Percentiles rank a stretch among this genome's conserved stretches.
Conservation (phyloP, 2,888 invertebrate species). For the Lepidocyrtinus sp. region DNA sequence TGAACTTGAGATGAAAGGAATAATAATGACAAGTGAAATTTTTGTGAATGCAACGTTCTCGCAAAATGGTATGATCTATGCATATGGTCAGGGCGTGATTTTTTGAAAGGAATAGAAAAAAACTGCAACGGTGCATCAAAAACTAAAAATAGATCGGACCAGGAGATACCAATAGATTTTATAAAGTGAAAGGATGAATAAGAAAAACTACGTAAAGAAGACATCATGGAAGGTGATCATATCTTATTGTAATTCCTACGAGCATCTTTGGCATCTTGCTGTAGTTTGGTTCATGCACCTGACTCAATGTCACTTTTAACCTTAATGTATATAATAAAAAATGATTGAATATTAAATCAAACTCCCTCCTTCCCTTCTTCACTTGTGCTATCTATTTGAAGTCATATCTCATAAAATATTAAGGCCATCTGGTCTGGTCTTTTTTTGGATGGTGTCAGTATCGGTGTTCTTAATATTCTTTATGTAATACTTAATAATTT, state of each 20-base stretch:
- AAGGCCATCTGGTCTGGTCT: background rate
- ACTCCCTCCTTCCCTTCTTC: slow-evolving; percentile 18
- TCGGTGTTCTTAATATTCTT: background rate
- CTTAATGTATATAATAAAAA: no score
- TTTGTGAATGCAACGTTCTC: background rate
- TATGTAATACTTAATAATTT: background rate
- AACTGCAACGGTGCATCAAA: background rate
- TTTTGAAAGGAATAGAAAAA: background rate
- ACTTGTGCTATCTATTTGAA: no score
- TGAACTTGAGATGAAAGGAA: slow-evolving; percentile 36
- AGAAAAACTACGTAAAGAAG: slow-evolving; percentile 49
- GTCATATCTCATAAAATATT: no score
- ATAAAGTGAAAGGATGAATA: slow-evolving; percentile 21
- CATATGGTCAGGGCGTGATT: background rate
- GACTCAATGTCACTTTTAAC: no score
- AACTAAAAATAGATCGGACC: background rate
- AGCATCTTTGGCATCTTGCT: no score
- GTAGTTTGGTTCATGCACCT: no score
- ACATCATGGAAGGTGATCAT: slow-evolving; percentile 57
- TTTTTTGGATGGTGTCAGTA: no score
- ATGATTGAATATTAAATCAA: no score
- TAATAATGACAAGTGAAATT: slow-evolving; percentile 8
- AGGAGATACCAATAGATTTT: background rate
- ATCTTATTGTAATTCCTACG: no score
- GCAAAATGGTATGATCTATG: background rate